Conservation (phyloP, 2,888 invertebrate genomes). For the Drosophila bunnanda region DNA sequence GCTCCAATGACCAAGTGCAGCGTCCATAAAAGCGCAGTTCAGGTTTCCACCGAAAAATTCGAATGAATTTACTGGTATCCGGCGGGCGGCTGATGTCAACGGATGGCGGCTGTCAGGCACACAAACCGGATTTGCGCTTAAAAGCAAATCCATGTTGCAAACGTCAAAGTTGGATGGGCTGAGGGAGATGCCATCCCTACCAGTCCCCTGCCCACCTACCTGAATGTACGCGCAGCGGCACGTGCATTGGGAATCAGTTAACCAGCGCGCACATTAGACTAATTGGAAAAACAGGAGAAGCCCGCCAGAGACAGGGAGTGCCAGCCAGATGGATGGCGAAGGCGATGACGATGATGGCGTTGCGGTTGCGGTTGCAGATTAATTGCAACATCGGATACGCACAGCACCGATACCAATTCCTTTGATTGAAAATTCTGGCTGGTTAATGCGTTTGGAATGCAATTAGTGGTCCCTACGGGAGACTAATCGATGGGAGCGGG, state of each 20-base stretch:
- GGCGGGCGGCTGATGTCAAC: not conserved
- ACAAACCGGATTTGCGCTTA: conserved; percentile 42
- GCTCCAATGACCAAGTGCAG: not conserved
- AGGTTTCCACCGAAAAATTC: not conserved
- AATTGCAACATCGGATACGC: conserved; percentile 47
- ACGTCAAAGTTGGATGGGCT: conserved; percentile 25
- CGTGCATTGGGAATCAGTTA: conserved; percentile 47
- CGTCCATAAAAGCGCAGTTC: conserved; percentile 12
- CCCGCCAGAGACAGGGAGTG: not conserved
- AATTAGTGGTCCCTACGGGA: conserved; percentile 31
- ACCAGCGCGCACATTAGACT: conserved; percentile 39
- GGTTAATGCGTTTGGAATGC: conserved; percentile 39
- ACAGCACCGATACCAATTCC: conserved; percentile 3
- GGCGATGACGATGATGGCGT: conserved; percentile 10
- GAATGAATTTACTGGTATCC: conserved; percentile 5
- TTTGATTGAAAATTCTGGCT: conserved; percentile 32
- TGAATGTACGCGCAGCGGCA: conserved; percentile 1
- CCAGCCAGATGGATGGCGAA: conserved; percentile 7
- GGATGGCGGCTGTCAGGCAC: conserved; percentile 2
- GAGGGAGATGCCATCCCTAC: not conserved
- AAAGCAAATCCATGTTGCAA: conserved; percentile 67
- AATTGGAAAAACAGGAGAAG: conserved; percentile 54
- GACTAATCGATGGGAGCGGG: not conserved
- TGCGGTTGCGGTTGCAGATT: conserved; percentile 42
- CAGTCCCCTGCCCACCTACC: not conserved